A percentile compares a stretch with the other conserved stretches of the same genome.
Evolutionary conservation across 2,888 invertebrate genomes (phyloP).

Genomic region (Cancer borealis): DNA sequence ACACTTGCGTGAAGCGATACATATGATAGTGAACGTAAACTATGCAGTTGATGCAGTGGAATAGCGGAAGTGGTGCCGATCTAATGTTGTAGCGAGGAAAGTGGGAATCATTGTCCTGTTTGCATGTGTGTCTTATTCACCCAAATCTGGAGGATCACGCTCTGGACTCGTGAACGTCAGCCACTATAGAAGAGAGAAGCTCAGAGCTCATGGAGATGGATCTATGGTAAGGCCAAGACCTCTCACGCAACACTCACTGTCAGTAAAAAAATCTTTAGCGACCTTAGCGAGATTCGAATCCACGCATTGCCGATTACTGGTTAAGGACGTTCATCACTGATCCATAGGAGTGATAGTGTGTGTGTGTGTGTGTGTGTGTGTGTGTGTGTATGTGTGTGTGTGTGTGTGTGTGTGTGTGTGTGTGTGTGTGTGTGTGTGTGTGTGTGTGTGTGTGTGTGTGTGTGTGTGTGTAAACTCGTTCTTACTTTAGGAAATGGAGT

Average conservation of each 20-base stretch:
- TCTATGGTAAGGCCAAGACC: too few species aligned
- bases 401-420: slow-evolving; percentile 48
- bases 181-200: too few species aligned
- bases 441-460: background rate
- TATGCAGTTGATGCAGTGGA: background rate
- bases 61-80: background rate
- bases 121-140: too few species aligned
- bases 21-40: background rate
- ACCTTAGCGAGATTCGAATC: too few species aligned
- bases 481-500: background rate
- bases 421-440: slow-evolving; percentile 51
- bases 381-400: slow-evolving; percentile 33
- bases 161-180: too few species aligned
- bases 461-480: background rate
- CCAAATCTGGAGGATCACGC: too few species aligned
- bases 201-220: too few species aligned
- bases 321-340: too few species aligned
- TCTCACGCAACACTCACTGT: too few species aligned
- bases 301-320: too few species aligned
- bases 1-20: background rate
- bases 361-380: slow-evolving; percentile 43
- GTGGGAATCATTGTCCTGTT: too few species aligned
- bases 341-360: background rate
- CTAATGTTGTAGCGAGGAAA: background rate
- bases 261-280: too few species aligned